Base-by-base conservation (phyloP, 2,797 vertebrate genomes). In the Neosilurus hyrtlii region DNA sequence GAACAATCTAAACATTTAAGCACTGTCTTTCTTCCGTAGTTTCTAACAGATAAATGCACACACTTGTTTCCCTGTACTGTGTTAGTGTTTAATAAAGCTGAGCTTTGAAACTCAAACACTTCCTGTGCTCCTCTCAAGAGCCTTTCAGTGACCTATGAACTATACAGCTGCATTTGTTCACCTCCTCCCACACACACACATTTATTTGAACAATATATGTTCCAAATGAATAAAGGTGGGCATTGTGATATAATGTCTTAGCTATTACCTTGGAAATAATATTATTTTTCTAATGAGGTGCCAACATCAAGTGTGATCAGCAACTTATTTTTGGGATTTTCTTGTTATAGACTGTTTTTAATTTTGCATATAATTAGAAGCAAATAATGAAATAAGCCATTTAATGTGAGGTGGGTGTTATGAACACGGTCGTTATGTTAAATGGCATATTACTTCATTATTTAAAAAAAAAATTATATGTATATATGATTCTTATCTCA, bases 161-260 rank as follows among this genome's bases (percentile, higher is more conserved):
- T 49, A 51, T 68, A 79, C 88, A 89, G 88, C 86, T 89, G 88
- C 77, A 63, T 86, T 67, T 80, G 37, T 80, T 85, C 85, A 85
- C 49, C 68, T 83, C 78, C 83, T 59, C 52, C n/a, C 67, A 49
- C 61, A 67, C n/a, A 67, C 26, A 68, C 71, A 73, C 70, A 72
- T 26, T 16, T 16, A 43, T 30, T 51, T 56, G 24, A 9, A 24
- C 9, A 56, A 8, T 35, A 30, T 30, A 74, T 26, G 43, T 18
- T 56, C 18, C 24, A 56, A 26, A 5, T 73, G 1, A 30, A 54
- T 73, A n/a, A 54, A 35, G 72, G 26, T 54, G n/a, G 51, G 51
- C 49, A 54, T 56, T 20, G 52, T 11, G 52, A 56, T 56, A 1
- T 71, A 24, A 43, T 43, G 37, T 43, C 37, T 43, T 71, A 51